phyloP scores from a whole-genome alignment of 2,113 vertebrate genomes.

The Sapayoa aenigma region DNA sequence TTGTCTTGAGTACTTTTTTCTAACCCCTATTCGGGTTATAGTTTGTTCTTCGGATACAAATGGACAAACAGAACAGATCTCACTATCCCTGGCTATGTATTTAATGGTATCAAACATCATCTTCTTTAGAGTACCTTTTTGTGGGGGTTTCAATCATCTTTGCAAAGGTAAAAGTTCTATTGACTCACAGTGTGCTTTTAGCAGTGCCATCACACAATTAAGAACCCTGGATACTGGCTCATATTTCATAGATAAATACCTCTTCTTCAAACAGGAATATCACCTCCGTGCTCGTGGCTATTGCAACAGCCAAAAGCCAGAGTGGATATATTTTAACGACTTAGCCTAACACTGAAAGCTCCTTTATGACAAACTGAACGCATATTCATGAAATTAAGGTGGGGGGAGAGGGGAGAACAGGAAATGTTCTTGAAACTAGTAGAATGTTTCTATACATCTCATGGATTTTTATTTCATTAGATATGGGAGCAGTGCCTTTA shows the following conservation, averaged over 20 bases:
- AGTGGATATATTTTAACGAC: neutral
- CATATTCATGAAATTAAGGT: neutral
- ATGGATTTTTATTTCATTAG: slow-evolving; percentile 37
- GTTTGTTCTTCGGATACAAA: neutral
- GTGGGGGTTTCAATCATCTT: neutral
- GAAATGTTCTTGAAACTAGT: neutral
- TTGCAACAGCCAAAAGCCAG: neutral
- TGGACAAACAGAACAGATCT: neutral
- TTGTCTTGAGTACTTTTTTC: neutral
- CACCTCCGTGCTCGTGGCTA: neutral
- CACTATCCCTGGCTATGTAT: neutral
- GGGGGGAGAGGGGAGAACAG: neutral
- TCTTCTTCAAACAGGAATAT: neutral
- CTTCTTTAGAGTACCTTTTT: neutral
- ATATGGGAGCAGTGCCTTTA: slow-evolving; percentile 17
- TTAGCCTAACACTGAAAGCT: neutral
- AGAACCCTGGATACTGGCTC: neutral
- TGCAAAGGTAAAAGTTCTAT: neutral
- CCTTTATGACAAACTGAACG: neutral
- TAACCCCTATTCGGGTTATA: neutral
- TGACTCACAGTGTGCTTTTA: neutral
- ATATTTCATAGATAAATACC: neutral
- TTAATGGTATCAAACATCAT: neutral
- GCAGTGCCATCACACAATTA: neutral
- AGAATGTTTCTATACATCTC: neutral